Percentiles rank a stretch among this genome's conserved stretches.
These are phyloP conservation scores for Oreochromis niloticus DNA, from an alignment of 2,113 vertebrate species.

Conservation along the genomic window DNA sequence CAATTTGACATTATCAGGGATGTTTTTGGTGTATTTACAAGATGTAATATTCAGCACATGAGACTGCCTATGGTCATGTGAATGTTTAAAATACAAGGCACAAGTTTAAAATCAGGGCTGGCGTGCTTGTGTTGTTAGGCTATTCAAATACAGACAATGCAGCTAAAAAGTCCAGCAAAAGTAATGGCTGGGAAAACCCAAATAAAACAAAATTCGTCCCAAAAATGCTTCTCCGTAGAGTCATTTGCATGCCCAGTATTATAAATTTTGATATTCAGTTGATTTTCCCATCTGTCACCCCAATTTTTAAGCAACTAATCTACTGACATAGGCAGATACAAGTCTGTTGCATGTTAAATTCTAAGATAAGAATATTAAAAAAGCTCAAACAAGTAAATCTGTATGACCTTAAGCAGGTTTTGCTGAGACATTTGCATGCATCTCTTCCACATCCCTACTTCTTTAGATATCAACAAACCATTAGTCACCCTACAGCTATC, in stretches of 20 bases:
- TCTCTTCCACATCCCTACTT: not conserved
- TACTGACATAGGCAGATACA: not conserved
- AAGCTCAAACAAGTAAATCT: slow-evolving; percentile 6
- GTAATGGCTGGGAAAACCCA: not conserved
- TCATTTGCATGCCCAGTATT: not conserved
- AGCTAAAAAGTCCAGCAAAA: not conserved
- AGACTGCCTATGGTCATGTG: not conserved
- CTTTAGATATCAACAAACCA: slow-evolving; percentile 32
- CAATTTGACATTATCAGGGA: not conserved
- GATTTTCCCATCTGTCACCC: not conserved
- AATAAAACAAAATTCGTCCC: not conserved
- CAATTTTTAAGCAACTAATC: not conserved
- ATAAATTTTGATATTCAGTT: not conserved
- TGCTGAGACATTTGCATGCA: not conserved
- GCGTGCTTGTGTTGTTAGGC: not conserved
- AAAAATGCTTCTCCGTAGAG: not conserved
- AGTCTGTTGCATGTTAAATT: slow-evolving; percentile 22
- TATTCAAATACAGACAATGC: not conserved
- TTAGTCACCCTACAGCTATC: slow-evolving; percentile 11
- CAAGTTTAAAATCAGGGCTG: not conserved
- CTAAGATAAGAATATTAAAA: not conserved
- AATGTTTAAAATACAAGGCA: not conserved
- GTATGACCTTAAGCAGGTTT: not conserved
- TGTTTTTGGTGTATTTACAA: not conserved
- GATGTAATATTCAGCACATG: not conserved